Evolutionary conservation across 2,113 vertebrate species (phyloP), one percentile per base, ranked within the genome.

Genomic region (Oenanthe oenanthe): DNA sequence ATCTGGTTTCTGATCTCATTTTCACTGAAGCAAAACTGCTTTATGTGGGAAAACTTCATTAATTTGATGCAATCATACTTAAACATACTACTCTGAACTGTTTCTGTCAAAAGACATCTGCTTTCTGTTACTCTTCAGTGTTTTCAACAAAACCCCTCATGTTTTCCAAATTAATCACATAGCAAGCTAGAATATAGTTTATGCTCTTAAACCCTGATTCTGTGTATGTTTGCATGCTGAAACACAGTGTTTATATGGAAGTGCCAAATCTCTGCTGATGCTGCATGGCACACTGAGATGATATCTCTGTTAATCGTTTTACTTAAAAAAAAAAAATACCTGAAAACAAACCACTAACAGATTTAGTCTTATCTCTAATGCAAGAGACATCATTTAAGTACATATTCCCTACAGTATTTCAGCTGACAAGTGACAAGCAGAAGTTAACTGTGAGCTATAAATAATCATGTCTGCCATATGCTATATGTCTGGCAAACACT

Each of bases 391-490:
- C 7, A 62, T 32, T 80, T 65, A 80, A 57, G 79, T 29, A 82
- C 9, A 34, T 77, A 77, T 54, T 80, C 82, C 53, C 85, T 43
- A 51, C 42, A 83, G 31, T 54, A 93, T 70, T 94, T 77, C 78
- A 90, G 32, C 53, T 90, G 95, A 94, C 40, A 91, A 94, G 48
- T 61, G 83, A 93, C 65, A 91, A 82, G 81, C 53, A 85, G 56
- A 89, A 83, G 47, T 73, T 94, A 92, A 90, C 75, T 67, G 72
- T 66, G 57, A 96, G 72, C 85, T 93, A 90, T 88, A 96, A 96
- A 96, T 88, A 94, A 94, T 66, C 3, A 3, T 5, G n/a, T 63
- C 72, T 90, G 75, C 78, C 93, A 94, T 95, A 96, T 92, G 95
- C 56, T 92, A 3, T 34, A 40, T 31, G 78, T 61, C 78, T 96